A percentile compares a stretch with the other conserved stretches of the same genome.
phyloP scores from a whole-genome alignment of 1,140 invertebrate genomes.

The Acyrthosiphon pisum region DNA sequence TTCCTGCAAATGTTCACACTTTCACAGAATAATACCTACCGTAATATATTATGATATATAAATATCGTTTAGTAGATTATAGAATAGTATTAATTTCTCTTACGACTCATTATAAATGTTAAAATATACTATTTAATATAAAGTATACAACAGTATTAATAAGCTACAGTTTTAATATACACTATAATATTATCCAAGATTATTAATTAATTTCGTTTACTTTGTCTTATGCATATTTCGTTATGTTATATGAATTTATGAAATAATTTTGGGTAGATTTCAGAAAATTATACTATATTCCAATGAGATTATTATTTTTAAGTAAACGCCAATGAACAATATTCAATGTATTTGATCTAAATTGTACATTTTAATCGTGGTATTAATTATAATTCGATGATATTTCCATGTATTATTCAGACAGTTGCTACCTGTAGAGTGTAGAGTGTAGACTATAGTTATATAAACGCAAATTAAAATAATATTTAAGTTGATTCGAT shows the following conservation, averaged over 20 bases:
- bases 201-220: not conserved
- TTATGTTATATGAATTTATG: not conserved
- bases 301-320: not conserved
- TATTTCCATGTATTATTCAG: not conserved
- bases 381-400: not conserved
- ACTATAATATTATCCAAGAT: no score
- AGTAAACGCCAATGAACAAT: not conserved
- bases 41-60: not conserved
- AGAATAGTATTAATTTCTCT: not conserved
- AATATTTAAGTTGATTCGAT: not conserved
- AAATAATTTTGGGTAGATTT: not conserved
- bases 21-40: not conserved
- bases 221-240: not conserved
- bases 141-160: no score
- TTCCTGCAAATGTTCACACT: not conserved
- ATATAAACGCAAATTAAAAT: constrained; percentile 8
- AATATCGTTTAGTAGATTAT: not conserved
- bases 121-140: no score
- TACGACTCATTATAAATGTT: no score
- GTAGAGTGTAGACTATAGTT: not conserved
- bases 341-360: not conserved
- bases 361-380: not conserved
- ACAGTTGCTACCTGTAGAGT: not conserved
- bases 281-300: not conserved
- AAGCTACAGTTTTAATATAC: no score